These are phyloP conservation scores for Girardinus metallicus DNA, from an alignment of 2,797 vertebrate genomes.

Conservation along the genomic window DNA sequence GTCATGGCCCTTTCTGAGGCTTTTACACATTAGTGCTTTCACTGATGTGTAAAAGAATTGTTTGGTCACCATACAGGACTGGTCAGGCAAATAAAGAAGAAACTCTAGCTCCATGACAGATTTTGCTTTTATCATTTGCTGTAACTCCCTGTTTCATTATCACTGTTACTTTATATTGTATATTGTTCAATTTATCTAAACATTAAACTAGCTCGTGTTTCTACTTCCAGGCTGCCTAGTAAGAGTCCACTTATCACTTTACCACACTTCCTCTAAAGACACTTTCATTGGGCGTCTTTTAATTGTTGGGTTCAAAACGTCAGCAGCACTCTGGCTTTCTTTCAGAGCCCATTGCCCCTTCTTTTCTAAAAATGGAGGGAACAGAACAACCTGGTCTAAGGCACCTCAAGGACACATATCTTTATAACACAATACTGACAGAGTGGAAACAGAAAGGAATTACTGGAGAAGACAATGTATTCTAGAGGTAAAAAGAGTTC, in stretches of 20 bases:
- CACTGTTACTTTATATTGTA: neutral
- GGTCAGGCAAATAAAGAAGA: neutral
- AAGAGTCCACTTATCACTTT: neutral
- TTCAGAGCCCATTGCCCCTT: neutral
- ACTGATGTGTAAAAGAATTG: neutral
- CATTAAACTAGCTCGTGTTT: neutral
- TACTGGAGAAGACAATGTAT: constrained; percentile 14
- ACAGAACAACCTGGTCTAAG: neutral
- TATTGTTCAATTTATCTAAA: neutral
- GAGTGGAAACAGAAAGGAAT: constrained; percentile 7
- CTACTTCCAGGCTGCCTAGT: neutral
- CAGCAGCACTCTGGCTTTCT: neutral
- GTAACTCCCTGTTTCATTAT: neutral
- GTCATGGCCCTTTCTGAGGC: neutral
- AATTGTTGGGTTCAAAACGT: neutral
- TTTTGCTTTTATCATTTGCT: neutral
- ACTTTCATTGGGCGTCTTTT: neutral
- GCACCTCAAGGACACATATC: constrained; percentile 1
- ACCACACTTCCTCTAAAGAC: neutral
- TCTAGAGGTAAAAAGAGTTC: constrained; percentile 13
- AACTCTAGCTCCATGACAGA: neutral
- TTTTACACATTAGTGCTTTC: neutral
- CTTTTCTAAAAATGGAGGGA: neutral
- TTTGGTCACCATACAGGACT: neutral
- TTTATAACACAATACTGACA: neutral